Base-by-base conservation (phyloP, 1,140 invertebrate genomes). In the Diplogasteroides magnus region DNA sequence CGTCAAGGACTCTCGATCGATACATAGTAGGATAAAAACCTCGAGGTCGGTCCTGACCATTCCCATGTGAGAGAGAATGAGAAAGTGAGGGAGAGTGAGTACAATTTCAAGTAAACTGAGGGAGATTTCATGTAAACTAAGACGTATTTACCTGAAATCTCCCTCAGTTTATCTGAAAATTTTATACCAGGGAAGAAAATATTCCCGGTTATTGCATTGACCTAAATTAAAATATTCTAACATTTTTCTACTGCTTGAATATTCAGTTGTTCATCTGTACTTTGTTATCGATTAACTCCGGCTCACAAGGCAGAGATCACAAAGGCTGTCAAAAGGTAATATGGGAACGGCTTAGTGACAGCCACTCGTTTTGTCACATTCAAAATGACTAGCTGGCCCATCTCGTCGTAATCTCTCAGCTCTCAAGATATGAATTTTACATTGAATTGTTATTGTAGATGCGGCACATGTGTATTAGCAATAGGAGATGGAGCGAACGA, bases 401-500 rank as follows among this genome's bases (percentile, higher is more conserved):
- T 26, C 14, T n/a, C n/a, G n/a, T n/a, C n/a, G 19, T 66, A 3
- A n/a, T 2, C 2, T 57, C 3, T 25, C 25, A 60, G 2, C 57
- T 66, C 64, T 6, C 14, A 23, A 57, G 27, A 3, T 66, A 27
- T n/a, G 31, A 48, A 48, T 48, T 48, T 19, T 48, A 6, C 19
- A 19, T 19, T 11, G 6, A 19, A 6, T 48, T 48, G 6, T 19
- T 48, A 11, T 48, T 19, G 6, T 19, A 48, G 37, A 11, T 19
- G 37, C 6, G 37, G 37, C 37, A 93, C 92, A 1, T 92, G 95
- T 25, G 96, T 93, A 25, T 84, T 97, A 48, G 91, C 94, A 2
- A 95, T 97, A 70, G 89, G 96, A 1, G 96, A 99, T 86, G 96
- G 96, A 14, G 96, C 95, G 66, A 98, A 99, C 84, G 96, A 98